Conservation (phyloP, 2,888 invertebrate genomes). For the Chymomyza fuscimana region DNA sequence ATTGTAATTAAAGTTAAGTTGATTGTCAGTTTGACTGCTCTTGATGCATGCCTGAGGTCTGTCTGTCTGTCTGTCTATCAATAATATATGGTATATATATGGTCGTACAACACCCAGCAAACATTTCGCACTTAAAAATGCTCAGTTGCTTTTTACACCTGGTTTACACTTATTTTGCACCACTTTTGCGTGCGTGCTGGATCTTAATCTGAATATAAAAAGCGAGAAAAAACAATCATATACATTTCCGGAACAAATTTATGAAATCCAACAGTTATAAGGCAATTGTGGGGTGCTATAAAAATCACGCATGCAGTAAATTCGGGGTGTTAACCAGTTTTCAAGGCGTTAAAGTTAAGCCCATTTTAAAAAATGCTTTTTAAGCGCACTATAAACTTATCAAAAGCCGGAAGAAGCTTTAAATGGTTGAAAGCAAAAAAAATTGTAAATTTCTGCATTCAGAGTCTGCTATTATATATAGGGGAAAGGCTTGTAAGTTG, state of each 20-base stretch:
- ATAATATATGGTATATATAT: background rate
- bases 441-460: no score
- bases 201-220: background rate
- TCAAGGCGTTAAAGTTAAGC: background rate
- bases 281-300: background rate
- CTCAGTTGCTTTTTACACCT: background rate
- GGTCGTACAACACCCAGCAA: background rate
- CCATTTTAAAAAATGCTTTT: no score
- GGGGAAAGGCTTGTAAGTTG: no score
- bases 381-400: no score
- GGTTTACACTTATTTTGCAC: background rate
- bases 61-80: background rate
- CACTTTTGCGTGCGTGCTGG: background rate
- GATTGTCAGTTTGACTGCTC: slow-evolving; percentile 1
- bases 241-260: background rate
- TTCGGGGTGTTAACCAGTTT: background rate
- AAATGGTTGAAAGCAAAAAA: no score
- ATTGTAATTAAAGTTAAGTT: slow-evolving; percentile 13
- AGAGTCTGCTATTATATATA: no score
- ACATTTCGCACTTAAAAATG: background rate
- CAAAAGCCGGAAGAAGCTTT: no score
- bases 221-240: background rate
- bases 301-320: background rate
- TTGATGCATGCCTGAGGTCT: background rate
- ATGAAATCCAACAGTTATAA: background rate